Conservation (phyloP, 2,113 vertebrate species). For the Sebastes schlegelii region DNA sequence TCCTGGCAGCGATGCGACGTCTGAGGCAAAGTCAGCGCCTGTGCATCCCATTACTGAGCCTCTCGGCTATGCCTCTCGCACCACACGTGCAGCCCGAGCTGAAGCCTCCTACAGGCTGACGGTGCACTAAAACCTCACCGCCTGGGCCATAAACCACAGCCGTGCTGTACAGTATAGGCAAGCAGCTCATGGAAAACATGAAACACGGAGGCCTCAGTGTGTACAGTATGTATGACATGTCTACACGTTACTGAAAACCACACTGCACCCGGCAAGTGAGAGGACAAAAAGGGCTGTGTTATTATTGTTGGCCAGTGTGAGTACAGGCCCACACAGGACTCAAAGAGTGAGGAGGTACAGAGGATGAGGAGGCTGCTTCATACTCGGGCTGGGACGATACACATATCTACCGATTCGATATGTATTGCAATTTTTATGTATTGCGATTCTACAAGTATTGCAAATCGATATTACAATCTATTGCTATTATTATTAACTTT, state of each 20-base stretch:
- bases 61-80: slow-evolving; percentile 26
- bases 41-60: not conserved
- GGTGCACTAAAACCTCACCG: slow-evolving; percentile 44
- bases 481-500: no score
- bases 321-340: slow-evolving; percentile 50
- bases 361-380: no score
- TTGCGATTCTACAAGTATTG: no score
- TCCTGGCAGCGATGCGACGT: slow-evolving; percentile 13
- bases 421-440: no score
- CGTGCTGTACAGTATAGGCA: slow-evolving; percentile 35
- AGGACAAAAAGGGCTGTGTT: slow-evolving; percentile 46
- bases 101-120: slow-evolving; percentile 44
- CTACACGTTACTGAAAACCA: slow-evolving; percentile 55
- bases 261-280: slow-evolving; percentile 34
- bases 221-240: slow-evolving; percentile 27
- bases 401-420: no score
- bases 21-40: slow-evolving; percentile 29
- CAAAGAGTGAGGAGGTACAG: not conserved
- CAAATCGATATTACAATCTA: no score
- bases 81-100: slow-evolving; percentile 22
- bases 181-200: slow-evolving; percentile 67
- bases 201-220: slow-evolving; percentile 42
- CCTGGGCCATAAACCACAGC: slow-evolving; percentile 51
- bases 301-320: slow-evolving; percentile 55
- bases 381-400: no score